These are phyloP conservation scores for Fragum fragum DNA, from an alignment of 2,888 invertebrate species.

Conservation along the genomic window DNA sequence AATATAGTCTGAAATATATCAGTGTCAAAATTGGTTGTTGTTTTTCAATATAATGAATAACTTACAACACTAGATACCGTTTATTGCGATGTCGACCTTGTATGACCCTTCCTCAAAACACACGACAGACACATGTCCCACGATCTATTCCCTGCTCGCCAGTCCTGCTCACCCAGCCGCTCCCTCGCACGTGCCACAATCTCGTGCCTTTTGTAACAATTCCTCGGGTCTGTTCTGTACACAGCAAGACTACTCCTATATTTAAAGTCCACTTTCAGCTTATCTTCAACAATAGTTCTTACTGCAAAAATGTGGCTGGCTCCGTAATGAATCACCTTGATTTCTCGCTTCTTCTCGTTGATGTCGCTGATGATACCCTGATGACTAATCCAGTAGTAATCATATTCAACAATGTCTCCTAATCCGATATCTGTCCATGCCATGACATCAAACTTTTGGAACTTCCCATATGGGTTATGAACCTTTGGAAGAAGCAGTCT, in stretches of 20 bases:
- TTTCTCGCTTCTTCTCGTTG: constrained; percentile 31
- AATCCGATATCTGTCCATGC: constrained; percentile 41
- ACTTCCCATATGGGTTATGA: constrained; percentile 23
- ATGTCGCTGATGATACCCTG: constrained; percentile 44
- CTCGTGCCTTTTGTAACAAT: constrained; percentile 2
- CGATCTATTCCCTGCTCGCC: constrained; percentile 23
- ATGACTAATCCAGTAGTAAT: constrained; percentile 40
- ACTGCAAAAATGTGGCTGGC: constrained; percentile 42
- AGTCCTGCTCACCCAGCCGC: constrained; percentile 25
- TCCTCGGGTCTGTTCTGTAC: constrained; percentile 39
- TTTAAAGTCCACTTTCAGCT: constrained; percentile 26
- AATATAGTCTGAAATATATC: too few species aligned
- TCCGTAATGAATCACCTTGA: constrained; percentile 60
- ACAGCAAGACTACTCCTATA: constrained; percentile 23
- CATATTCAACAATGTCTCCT: constrained; percentile 50
- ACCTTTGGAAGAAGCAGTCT: constrained; percentile 35
- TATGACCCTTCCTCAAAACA: constrained; percentile 15
- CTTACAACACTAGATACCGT: background rate
- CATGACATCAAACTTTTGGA: constrained; percentile 31
- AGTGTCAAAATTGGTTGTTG: too few species aligned
- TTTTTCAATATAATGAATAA: too few species aligned
- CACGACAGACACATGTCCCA: constrained; percentile 36
- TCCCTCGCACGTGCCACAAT: constrained; percentile 22
- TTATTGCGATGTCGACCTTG: constrained; percentile 9
- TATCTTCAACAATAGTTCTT: constrained; percentile 49